Conservation (phyloP, 2,888 invertebrate species). For the Spisula subtruncata region DNA sequence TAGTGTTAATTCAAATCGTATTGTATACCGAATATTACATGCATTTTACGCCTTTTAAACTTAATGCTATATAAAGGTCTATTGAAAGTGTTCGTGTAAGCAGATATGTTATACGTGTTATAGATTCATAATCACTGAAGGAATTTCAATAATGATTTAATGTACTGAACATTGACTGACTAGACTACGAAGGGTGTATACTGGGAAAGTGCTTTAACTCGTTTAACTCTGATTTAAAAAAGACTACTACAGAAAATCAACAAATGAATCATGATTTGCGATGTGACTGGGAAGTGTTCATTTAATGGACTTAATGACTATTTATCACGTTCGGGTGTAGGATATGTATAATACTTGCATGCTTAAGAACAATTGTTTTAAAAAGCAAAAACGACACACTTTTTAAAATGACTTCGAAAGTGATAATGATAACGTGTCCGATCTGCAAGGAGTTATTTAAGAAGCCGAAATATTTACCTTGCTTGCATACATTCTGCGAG, state of each 20-base stretch:
- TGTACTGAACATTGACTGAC: constrained; percentile 12
- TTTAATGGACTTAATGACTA: not conserved
- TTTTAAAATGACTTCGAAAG: constrained; percentile 46
- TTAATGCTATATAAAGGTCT: constrained; percentile 18
- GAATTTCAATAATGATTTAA: constrained; percentile 29
- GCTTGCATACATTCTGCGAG: constrained; percentile 71
- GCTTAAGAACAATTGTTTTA: not conserved
- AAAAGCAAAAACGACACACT: not conserved
- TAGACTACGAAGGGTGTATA: not conserved
- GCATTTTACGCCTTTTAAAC: constrained; percentile 41
- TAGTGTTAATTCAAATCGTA: constrained; percentile 37
- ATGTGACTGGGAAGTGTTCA: not conserved
- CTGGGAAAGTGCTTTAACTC: not conserved
- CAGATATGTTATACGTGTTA: not conserved
- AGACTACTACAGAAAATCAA: not conserved
- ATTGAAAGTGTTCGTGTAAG: constrained; percentile 27
- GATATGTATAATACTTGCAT: too few relatives aligned
- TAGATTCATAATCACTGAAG: constrained; percentile 35
- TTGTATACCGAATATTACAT: constrained; percentile 30
- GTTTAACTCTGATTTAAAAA: not conserved
- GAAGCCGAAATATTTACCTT: constrained; percentile 69
- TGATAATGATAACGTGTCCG: constrained; percentile 65
- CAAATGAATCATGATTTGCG: not conserved
- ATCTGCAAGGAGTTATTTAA: constrained; percentile 66
- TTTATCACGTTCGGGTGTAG: not conserved